Evolutionary conservation across 2,797 vertebrate species (phyloP).

Genomic region (Pangasius mekongensis): DNA sequence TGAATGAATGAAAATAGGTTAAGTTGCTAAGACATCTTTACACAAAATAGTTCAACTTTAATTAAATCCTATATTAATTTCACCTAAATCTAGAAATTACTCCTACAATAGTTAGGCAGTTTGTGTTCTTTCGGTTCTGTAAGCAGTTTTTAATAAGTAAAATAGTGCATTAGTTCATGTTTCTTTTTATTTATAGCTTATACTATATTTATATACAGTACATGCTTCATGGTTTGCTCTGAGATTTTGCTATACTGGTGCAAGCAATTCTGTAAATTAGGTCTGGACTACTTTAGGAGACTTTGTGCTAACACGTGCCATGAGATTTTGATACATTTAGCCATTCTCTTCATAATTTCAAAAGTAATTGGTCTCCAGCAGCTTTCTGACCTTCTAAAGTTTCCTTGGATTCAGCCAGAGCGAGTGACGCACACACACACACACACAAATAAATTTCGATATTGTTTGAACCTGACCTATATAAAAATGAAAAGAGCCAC

Average conservation of each 20-base stretch:
- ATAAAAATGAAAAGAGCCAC: slow-evolving; percentile 9
- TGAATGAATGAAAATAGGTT: neutral
- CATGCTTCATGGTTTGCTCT: neutral
- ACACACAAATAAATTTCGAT: slow-evolving; percentile 15
- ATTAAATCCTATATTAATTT: neutral
- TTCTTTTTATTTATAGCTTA: neutral
- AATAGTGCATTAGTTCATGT: neutral
- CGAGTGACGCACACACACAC: neutral
- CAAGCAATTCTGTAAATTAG: neutral
- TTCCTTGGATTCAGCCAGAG: slow-evolving; percentile 16
- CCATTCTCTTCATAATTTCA: slow-evolving; percentile 8
- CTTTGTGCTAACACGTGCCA: neutral
- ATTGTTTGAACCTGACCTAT: slow-evolving; percentile 31
- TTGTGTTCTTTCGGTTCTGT: neutral
- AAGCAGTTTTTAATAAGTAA: neutral
- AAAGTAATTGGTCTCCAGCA: slow-evolving; percentile 39
- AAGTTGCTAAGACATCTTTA: neutral
- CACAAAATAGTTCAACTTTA: neutral
- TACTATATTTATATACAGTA: neutral
- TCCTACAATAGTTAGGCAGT: neutral
- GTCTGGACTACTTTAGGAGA: neutral
- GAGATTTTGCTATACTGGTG: slow-evolving; percentile 12
- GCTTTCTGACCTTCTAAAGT: slow-evolving; percentile 41
- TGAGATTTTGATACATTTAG: slow-evolving; percentile 18
- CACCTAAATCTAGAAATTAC: neutral